Evolutionary conservation across 2,797 vertebrate genomes (phyloP).

Genomic region (Bradypus variegatus): DNA sequence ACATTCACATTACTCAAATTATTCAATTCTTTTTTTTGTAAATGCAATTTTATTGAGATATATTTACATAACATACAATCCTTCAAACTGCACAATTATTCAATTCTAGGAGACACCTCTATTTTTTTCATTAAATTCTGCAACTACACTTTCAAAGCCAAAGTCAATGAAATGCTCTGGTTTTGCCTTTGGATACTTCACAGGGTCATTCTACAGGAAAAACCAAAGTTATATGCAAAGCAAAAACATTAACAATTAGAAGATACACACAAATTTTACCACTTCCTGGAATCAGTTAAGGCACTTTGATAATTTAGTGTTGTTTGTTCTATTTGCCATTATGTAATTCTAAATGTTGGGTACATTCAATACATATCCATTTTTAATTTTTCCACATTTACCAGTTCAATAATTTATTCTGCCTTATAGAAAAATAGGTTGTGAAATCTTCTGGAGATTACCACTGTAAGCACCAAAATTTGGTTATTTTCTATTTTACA

Average conservation of each 20-base stretch:
- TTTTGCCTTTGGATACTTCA: constrained; percentile 10
- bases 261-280: neutral
- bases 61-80: too few relatives aligned
- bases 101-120: constrained; percentile 9
- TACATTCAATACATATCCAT: neutral
- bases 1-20: neutral
- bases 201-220: neutral
- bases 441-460: neutral
- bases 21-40: neutral
- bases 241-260: constrained; percentile 15
- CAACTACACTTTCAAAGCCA: constrained; percentile 3
- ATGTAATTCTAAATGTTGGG: neutral
- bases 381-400: neutral
- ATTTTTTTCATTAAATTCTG: constrained; percentile 35
- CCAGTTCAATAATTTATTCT: constrained; percentile 10
- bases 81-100: neutral
- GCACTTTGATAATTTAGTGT: neutral
- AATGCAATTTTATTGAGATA: too few relatives aligned
- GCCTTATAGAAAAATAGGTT: neutral
- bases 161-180: constrained; percentile 25
- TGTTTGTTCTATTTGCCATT: neutral
- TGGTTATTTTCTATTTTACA: constrained; percentile 34
- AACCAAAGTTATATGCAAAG: neutral
- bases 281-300: neutral
- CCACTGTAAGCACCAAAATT: neutral